Base-by-base conservation (phyloP, 2,797 vertebrate species). In the Buceros bicornis region DNA sequence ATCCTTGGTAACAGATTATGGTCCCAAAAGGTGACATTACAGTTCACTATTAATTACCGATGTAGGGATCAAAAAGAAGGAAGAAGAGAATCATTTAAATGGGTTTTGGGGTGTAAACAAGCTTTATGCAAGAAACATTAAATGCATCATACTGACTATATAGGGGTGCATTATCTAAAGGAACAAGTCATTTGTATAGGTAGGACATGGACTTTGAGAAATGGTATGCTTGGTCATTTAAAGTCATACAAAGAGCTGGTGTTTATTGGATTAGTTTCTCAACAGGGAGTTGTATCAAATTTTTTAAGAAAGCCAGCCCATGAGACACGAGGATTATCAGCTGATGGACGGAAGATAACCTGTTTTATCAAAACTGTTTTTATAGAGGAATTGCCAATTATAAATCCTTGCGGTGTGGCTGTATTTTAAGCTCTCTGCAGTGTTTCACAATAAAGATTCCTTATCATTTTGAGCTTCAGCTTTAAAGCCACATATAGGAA, bases 1-100 rank as follows among this genome's bases (percentile, higher is more conserved):
- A 85, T 94, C 91, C 93, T 90, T 94, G 86, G 92, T 54, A 90
- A 88, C 82, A 91, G 65, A 72, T 74, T 33, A 74, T 31, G n/a
- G 77, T 88, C 70, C 70, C 72, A 62, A 82, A 93, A 96, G 80
- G 54, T 86, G 85, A 51, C 89, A 64, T 70, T 87, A 40, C 37
- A 72, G 73, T 93, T 95, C 33, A 76, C 19, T 78, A 62, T 90
- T 95, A 90, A 45, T 71, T 90, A 76, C 45, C 8, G 57, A 76
- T 65, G 26, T 24, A 43, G 73, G 78, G 53, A 74, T 83, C 8
- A 47, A 62, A 84, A 91, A 71, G 69, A 60, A 77, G 53, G 42
- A 54, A 71, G 33, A 74, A 40, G 3, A 12, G 33, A 67, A 61
- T 81, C 0, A 31, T 47, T 77, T 87, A 43, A 88, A 71, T 21